Base-by-base conservation (phyloP, 2,113 vertebrate species). In the Chlorodrepanis virens region DNA sequence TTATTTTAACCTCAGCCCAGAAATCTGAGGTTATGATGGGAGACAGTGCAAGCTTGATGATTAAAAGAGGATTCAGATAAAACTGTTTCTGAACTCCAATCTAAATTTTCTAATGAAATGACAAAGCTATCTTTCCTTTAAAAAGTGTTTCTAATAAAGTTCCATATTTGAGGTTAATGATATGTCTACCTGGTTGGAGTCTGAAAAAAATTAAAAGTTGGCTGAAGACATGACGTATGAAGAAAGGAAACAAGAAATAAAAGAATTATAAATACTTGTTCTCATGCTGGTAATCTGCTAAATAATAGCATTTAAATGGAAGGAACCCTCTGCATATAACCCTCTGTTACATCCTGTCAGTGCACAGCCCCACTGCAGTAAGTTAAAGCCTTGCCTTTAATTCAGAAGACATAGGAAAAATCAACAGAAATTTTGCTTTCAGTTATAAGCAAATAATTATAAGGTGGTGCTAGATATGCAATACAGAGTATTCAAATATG, bases 71-170 rank as follows among this genome's bases (percentile, higher is more conserved):
- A 90, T 54, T 71, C n/a, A 52, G 19, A 56, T 60, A 83, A 83
- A 79, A 61, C 83, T 57, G 21, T 82, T 93, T 96, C 89, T 64
- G 50, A 96, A n/a, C n/a, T 8, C 11, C 84, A 71, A 74, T 81
- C 45, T 67, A 94, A 83, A 89, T 87, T 88, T 94, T 90, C 42
- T 89, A 90, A 90, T 69, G 54, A 96, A 95, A 89, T 82, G 76
- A 88, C 27, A 96, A 91, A 60, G 14, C 15, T 79, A 15, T 79
- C 79, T 44, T 69, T 84, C 44, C 61, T 89, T 87, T 94, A 39
- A 27, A 72, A 90, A 52, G 4, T 2, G 5, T 87, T 89, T 76
- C 86, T 96, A 84, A 74, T 63, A 72, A 90, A 92, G 23, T 87
- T 94, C 14, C 25, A 0, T 37, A 79, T 77, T 89, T 76, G 59